phyloP scores from a whole-genome alignment of 2,888 invertebrate genomes.

The Tinea semifulvella region DNA sequence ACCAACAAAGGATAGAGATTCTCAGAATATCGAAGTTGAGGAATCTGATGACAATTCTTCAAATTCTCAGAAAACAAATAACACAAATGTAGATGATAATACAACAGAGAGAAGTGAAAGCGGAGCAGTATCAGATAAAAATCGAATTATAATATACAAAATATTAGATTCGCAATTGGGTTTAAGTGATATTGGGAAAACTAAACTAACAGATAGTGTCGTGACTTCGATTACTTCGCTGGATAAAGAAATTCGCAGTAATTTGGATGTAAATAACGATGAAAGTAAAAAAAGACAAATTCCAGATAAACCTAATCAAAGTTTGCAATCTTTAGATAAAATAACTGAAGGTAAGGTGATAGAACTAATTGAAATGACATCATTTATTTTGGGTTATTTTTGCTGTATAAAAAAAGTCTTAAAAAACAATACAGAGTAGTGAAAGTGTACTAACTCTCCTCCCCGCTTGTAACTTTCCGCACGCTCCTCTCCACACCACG shows the following conservation, averaged over 20 bases:
- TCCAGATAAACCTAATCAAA: neutral
- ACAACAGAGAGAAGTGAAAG: constrained; percentile 20
- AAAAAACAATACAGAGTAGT: too few relatives aligned
- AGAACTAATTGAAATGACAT: too few relatives aligned
- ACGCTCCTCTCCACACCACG: too few relatives aligned
- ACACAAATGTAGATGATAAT: constrained; percentile 20
- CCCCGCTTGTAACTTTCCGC: too few relatives aligned
- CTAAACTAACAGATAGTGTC: constrained; percentile 4
- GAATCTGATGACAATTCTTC: constrained; percentile 21
- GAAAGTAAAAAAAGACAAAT: constrained; percentile 22
- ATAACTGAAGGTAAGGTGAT: constrained; percentile 8
- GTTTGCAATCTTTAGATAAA: neutral
- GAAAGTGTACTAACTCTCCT: too few relatives aligned
- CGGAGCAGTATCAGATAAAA: constrained; percentile 35
- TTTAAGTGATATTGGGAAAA: constrained; percentile 21
- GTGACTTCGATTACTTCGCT: constrained; percentile 24
- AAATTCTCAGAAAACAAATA: constrained; percentile 20
- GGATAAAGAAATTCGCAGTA: constrained; percentile 14
- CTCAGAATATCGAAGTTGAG: constrained; percentile 27
- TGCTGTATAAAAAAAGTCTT: too few relatives aligned
- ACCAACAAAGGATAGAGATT: constrained; percentile 38
- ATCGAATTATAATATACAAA: constrained; percentile 54
- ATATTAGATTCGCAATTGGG: constrained; percentile 31
- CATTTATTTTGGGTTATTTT: too few relatives aligned
- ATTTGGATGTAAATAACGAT: constrained; percentile 19